These are phyloP conservation scores for Thyatira batis DNA, from an alignment of 2,888 invertebrate species.

Conservation along the genomic window DNA sequence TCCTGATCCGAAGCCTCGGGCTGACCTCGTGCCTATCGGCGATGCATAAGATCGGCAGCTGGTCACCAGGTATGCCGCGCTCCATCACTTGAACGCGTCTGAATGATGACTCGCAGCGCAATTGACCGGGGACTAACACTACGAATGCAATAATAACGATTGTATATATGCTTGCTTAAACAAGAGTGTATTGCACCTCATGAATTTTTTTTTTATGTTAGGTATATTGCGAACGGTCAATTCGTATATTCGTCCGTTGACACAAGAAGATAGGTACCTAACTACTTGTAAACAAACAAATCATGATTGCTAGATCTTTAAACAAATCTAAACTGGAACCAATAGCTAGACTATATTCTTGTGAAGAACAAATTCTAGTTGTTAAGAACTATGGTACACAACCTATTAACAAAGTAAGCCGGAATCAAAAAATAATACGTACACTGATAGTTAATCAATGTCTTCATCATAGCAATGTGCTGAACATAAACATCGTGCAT, in stretches of 20 bases:
- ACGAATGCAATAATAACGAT: neutral
- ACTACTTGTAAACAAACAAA: too few species aligned
- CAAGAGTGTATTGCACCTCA: too few species aligned
- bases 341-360: too few species aligned
- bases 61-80: constrained; percentile 54
- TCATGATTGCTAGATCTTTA: too few species aligned
- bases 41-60: constrained; percentile 51
- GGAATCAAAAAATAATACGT: constrained; percentile 24
- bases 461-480: constrained; percentile 77
- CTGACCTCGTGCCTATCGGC: constrained; percentile 63
- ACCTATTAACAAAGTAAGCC: neutral
- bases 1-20: constrained; percentile 59
- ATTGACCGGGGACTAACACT: constrained; percentile 63
- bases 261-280: too few species aligned
- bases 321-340: too few species aligned
- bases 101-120: constrained; percentile 60
- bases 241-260: too few species aligned
- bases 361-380: too few species aligned
- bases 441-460: constrained; percentile 62
- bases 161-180: neutral
- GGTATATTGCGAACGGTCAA: too few species aligned
- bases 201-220: too few species aligned
- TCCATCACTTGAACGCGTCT: constrained; percentile 50
- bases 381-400: too few species aligned
- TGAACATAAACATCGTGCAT: constrained; percentile 73